Percentiles rank a stretch among this genome's conserved stretches.
Evolutionary conservation across 2,113 vertebrate species (phyloP).

Genomic region (Archocentrus centrarchus): DNA sequence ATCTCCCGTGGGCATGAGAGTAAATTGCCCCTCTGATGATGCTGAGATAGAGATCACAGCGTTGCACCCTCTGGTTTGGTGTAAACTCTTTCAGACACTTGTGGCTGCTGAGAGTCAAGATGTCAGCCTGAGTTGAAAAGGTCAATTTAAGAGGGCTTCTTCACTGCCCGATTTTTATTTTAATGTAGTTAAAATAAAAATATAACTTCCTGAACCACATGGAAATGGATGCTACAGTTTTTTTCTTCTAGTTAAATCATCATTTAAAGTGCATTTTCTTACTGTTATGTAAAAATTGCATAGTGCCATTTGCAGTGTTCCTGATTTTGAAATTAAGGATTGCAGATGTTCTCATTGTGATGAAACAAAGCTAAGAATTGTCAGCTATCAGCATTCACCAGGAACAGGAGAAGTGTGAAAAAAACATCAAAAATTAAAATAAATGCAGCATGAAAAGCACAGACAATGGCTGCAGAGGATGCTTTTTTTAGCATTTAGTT

Average conservation of each 20-base stretch:
- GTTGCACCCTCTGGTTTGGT: constrained; percentile 46
- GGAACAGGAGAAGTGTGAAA: not conserved
- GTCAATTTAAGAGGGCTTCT: constrained; percentile 26
- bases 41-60: constrained; percentile 64
- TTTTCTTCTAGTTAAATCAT: not conserved
- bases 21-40: constrained; percentile 55
- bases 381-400: not conserved
- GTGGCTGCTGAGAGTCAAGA: constrained; percentile 13
- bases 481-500: not conserved
- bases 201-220: too few species aligned
- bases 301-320: not conserved
- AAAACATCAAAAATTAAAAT: too few species aligned
- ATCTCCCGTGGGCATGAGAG: constrained; percentile 65
- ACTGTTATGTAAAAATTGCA: not conserved
- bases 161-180: not conserved
- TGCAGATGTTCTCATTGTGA: not conserved
- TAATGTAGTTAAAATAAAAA: too few species aligned
- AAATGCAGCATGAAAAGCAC: too few species aligned
- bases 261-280: not conserved
- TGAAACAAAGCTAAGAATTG: not conserved
- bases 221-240: too few species aligned
- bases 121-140: constrained; percentile 41
- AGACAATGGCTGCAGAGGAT: too few species aligned
- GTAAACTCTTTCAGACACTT: constrained; percentile 8
- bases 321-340: not conserved